Base-by-base conservation (phyloP, 2,797 vertebrate genomes). In the Columba guinea region DNA sequence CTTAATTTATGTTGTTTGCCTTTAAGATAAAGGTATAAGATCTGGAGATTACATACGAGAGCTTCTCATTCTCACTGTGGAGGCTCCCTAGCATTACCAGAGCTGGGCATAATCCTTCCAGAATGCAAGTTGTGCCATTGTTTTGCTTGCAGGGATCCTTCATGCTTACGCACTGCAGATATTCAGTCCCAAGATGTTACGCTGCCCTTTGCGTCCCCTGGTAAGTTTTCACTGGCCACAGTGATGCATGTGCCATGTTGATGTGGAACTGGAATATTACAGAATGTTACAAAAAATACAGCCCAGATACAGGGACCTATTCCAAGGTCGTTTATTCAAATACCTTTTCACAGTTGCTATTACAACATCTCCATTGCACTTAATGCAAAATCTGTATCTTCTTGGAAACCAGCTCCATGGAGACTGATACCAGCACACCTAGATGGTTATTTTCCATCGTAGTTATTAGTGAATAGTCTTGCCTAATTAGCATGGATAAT, bases 91-190 rank as follows among this genome's bases (percentile, higher is more conserved):
- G 63, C 63, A 7, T 37, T 48, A 44, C 13, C 59, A 69, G 58
- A 52, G 48, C 53, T 68, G 19, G 53, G 23, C 27, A 5, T 35
- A n/a, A 41, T 46, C 7, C 67, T 34, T 91, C 46, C 62, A 62
- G n/a, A 77, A 28, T 19, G 41, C 53, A 84, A 49, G 10, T 62
- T 63, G 83, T 55, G 48, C 46, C 18, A 4, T 74, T 11, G 5
- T 84, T 97, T 59, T 95, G 49, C 87, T 97, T 97, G 86, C 97
- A 99, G 98, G 79, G 95, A 97, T 63, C 96, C 96, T 26, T 94
- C 68, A 67, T 60, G 60, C 8, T 96, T 96, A 55, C 95, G 52
- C 19, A 46, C 89, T 12, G 34, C 92, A 73, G 96, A 98, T 55
- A 86, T 94, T 67, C 97, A 96, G 48, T 88, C 97, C 64, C 94